phyloP scores from a whole-genome alignment of 2,797 vertebrate species.

The Phataginus tetradactyla region DNA sequence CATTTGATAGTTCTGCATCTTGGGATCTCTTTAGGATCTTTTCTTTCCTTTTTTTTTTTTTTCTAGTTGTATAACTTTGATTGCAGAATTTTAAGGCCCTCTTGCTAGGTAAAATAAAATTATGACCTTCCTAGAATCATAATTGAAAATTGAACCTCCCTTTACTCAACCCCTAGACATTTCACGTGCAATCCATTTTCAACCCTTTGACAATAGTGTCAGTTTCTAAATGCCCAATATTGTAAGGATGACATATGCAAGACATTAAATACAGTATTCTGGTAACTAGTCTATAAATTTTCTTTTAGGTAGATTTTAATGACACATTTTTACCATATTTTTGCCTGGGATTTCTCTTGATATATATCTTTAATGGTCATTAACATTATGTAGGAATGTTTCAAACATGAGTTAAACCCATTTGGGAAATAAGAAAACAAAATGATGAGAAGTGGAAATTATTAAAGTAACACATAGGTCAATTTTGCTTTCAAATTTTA shows the following conservation, averaged over 20 bases:
- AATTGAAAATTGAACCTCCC: not conserved
- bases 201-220: not conserved
- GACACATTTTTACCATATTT: not conserved
- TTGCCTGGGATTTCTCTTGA: not conserved
- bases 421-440: slow-evolving; percentile 43
- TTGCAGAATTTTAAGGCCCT: not conserved
- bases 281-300: not conserved
- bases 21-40: not conserved
- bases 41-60: not conserved
- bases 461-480: slow-evolving; percentile 22
- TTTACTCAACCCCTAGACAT: not conserved
- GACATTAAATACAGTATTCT: not conserved
- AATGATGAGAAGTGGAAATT: not conserved
- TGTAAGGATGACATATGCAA: not conserved
- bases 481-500: not conserved
- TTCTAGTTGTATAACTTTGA: not conserved
- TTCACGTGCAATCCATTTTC: not conserved
- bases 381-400: not conserved
- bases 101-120: slow-evolving; percentile 34
- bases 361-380: not conserved
- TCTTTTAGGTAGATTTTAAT: not conserved
- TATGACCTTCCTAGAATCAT: not conserved
- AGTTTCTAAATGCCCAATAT: not conserved
- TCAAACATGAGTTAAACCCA: not conserved
- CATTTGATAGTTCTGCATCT: not conserved